Evolutionary conservation across 2,797 vertebrate species (phyloP).

Genomic region (Xiphophorus birchmanni): DNA sequence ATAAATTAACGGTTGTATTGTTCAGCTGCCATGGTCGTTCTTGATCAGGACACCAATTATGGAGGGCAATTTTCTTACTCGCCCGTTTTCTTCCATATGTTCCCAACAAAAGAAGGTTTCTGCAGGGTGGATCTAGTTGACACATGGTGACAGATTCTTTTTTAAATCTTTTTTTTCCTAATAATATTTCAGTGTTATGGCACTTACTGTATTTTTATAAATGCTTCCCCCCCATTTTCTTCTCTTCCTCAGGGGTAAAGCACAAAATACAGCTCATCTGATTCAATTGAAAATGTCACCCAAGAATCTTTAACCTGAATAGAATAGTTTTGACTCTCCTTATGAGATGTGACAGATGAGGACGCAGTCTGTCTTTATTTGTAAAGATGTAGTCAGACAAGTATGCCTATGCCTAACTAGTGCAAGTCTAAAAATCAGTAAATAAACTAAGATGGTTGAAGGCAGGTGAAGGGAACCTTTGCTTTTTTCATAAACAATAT

Average conservation of each 20-base stretch:
- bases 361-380: conserved; percentile 94
- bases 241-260: conserved; percentile 69
- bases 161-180: conserved; percentile 54
- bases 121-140: conserved; percentile 88
- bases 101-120: conserved; percentile 76
- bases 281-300: conserved; percentile 97
- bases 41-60: conserved; percentile 96
- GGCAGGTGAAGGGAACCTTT: conserved; percentile 81
- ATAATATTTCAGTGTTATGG: conserved; percentile 85
- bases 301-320: conserved; percentile 96
- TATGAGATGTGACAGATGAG: conserved; percentile 96
- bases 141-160: conserved; percentile 91
- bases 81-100: conserved; percentile 84
- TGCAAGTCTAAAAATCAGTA: conserved; percentile 97
- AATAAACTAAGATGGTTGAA: conserved; percentile 85
- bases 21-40: conserved; percentile 82
- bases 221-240: conserved; percentile 81
- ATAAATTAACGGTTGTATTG: conserved; percentile 86
- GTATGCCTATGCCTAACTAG: conserved; percentile 90
- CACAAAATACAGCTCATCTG: conserved; percentile 83
- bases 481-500: conserved; percentile 93
- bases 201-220: conserved; percentile 89
- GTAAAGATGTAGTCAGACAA: conserved; percentile 93
- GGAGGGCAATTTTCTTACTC: conserved; percentile 89
- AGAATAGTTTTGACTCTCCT: conserved; percentile 95